Percentiles rank a stretch among this genome's conserved stretches.
Conservation (phyloP, 2,888 invertebrate genomes). For the Nycteola revayana region DNA sequence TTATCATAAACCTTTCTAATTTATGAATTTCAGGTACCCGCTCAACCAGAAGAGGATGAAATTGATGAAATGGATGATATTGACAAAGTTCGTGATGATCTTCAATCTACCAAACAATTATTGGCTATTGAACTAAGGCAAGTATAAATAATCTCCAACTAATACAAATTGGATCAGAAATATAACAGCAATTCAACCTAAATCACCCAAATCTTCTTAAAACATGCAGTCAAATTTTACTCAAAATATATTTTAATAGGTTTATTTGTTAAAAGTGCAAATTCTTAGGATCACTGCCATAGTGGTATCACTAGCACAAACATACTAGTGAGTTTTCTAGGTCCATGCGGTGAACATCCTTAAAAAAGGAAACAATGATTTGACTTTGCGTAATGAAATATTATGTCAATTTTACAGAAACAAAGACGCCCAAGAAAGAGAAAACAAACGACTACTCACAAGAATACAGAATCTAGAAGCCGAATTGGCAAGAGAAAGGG, state of each 20-base stretch:
- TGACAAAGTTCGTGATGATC: constrained; percentile 93
- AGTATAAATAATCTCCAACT: background rate
- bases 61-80: constrained; percentile 95
- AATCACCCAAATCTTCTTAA: too few species aligned
- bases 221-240: too few species aligned
- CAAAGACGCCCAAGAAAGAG: constrained; percentile 91
- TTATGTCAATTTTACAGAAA: constrained; percentile 71
- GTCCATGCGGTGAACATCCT: too few species aligned
- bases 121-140: constrained; percentile 90
- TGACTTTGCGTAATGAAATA: background rate
- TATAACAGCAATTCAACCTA: too few species aligned
- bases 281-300: too few species aligned
- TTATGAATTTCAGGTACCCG: constrained; percentile 30
- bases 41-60: constrained; percentile 82
- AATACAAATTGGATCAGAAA: too few species aligned
- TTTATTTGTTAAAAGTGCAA: too few species aligned
- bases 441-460: constrained; percentile 91
- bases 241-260: too few species aligned
- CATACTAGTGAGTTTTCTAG: too few species aligned
- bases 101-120: constrained; percentile 96
- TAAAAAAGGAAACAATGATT: too few species aligned
- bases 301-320: too few species aligned
- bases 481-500: constrained; percentile 88
- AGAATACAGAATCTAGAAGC: constrained; percentile 91
- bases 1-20: too few species aligned